These are phyloP conservation scores for Schizotus pectinicornis DNA, from an alignment of 2,888 invertebrate species.

Conservation along the genomic window DNA sequence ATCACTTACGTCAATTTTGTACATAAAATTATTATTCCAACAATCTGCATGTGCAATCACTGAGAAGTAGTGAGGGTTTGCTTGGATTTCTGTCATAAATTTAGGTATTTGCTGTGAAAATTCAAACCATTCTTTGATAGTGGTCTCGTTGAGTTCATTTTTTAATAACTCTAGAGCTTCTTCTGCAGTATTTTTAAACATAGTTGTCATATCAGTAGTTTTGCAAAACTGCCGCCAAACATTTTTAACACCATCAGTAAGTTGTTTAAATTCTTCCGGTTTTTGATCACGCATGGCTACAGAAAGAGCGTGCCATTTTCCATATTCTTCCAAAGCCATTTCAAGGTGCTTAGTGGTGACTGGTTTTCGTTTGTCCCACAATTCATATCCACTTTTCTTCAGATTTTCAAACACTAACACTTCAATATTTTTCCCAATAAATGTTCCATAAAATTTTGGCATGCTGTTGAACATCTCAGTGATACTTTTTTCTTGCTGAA, in stretches of 20 bases:
- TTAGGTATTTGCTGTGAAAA: background rate
- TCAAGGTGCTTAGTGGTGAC: constrained; percentile 41
- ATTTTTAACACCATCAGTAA: constrained; percentile 15
- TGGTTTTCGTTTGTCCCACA: constrained; percentile 35
- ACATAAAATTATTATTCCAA: constrained; percentile 31
- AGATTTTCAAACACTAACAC: constrained; percentile 36
- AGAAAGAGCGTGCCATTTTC: constrained; percentile 38
- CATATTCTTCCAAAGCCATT: constrained; percentile 23
- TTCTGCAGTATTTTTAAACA: background rate
- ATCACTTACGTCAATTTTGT: constrained; percentile 17
- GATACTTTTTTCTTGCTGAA: constrained; percentile 3
- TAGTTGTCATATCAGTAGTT: background rate
- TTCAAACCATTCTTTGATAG: constrained; percentile 1
- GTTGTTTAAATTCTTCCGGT: constrained; percentile 23
- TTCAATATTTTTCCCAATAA: constrained; percentile 1
- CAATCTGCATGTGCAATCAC: constrained; percentile 28
- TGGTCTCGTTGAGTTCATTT: constrained; percentile 1
- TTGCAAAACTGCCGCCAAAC: constrained; percentile 2
- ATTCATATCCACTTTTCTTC: constrained; percentile 33
- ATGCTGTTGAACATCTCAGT: background rate
- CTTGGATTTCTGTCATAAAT: constrained; percentile 1
- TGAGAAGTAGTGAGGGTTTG: constrained; percentile 3
- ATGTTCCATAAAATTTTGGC: constrained; percentile 10
- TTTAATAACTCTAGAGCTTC: constrained; percentile 3
- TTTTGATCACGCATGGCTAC: constrained; percentile 34